Percentiles rank a stretch among this genome's conserved stretches.
Evolutionary conservation across 2,888 invertebrate species (phyloP).

Genomic region (Brachyopa scutellaris): DNA sequence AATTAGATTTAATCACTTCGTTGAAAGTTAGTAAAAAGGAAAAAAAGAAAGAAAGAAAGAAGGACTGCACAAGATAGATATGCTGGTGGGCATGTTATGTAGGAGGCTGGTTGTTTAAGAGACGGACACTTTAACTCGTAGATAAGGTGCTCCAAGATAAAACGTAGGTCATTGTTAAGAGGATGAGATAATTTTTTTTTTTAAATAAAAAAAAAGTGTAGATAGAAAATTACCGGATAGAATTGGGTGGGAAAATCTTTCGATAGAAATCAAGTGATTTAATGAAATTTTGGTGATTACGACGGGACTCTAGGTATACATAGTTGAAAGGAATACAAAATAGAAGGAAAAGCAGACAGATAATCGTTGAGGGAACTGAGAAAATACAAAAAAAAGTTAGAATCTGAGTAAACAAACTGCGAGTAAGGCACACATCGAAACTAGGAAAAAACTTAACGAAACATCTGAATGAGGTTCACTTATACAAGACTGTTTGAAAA

Average conservation of each 20-base stretch:
- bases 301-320: too few relatives aligned
- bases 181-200: not conserved
- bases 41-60: not conserved
- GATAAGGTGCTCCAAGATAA: not conserved
- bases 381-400: too few relatives aligned
- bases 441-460: too few relatives aligned
- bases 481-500: too few relatives aligned
- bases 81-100: slow-evolving; percentile 4
- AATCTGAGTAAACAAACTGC: too few relatives aligned
- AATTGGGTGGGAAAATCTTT: not conserved
- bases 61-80: not conserved
- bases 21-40: slow-evolving; percentile 4
- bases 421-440: too few relatives aligned
- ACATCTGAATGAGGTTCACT: too few relatives aligned
- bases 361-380: too few relatives aligned
- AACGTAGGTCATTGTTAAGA: not conserved
- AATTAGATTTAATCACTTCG: slow-evolving; percentile 68
- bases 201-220: not conserved
- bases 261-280: not conserved
- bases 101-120: slow-evolving; percentile 15
- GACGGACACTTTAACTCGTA: too few relatives aligned
- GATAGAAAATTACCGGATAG: slow-evolving; percentile 14
- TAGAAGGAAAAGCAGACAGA: too few relatives aligned
- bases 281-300: too few relatives aligned
- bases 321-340: too few relatives aligned